Base-by-base conservation (phyloP, 1,140 invertebrate genomes). In the Caenorhabditis remanei region DNA sequence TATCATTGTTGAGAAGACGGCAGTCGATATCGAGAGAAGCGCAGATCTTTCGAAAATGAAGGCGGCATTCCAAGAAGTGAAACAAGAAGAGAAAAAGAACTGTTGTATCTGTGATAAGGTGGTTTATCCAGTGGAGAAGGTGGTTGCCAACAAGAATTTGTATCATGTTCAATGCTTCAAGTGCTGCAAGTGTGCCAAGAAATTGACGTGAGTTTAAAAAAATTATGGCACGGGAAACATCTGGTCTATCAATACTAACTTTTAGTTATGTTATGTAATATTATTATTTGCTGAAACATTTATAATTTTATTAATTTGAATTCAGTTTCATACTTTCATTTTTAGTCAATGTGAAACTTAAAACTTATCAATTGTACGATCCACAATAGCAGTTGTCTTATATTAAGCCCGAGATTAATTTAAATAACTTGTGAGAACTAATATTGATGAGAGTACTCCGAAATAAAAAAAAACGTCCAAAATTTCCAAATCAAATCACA, bases 101-200 rank as follows among this genome's bases (percentile, higher is more conserved):
- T 93, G 92, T 87, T 84, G 85, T 50, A 90, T 91, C 63, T 93
- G 92, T 85, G 88, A 84, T 48, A 93, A 93, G 82, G 90, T 89
- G 48, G 93, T 93, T 32, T 93, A 93, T 89, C 90, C 91, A 16
- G 92, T 93, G 61, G 92, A 93, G 58, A 90, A 89, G 83, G 83
- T 93, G 46, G 82, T 91, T 50, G 91, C 90, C 43, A 90, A 91
- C 71, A 93, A 93, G 83, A 86, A 90, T 65, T 61, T 92, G 14
- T 93, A 93, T 86, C 92, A 93, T 79, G 90, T 91, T 82, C 55
- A 84, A 32, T 93, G 92, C 85, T 93, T 93, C 85, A 91, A 91
- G 79, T 93, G 92, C 87, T 88, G 65, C 24, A 93, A 90, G 53
- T 93, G 92, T 82, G 86, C 82, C n/a, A 91, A 92, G 53, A 91